These are phyloP conservation scores for Gryon sp. DNA, from an alignment of 1,140 invertebrate species.

Conservation along the genomic window DNA sequence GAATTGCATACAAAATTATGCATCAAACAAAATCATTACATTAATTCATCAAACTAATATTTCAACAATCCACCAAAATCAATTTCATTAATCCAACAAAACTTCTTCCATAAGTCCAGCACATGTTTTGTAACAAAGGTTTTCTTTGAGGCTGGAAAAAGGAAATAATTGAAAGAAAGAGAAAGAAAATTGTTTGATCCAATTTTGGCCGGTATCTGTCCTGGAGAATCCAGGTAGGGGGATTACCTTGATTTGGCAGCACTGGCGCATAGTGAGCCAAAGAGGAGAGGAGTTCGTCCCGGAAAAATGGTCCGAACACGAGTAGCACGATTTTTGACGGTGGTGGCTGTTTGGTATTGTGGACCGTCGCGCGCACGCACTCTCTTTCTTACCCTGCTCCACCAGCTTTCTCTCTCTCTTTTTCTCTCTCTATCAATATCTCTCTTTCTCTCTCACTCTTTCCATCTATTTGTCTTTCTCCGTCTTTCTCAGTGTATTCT, in stretches of 20 bases:
- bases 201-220: too few species aligned
- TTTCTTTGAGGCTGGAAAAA: too few species aligned
- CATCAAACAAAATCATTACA: too few species aligned
- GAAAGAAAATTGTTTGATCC: too few species aligned
- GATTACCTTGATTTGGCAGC: constrained; percentile 18
- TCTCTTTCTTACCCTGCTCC: constrained; percentile 32
- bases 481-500: constrained; percentile 16
- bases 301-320: constrained; percentile 66
- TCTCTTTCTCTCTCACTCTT: constrained; percentile 27
- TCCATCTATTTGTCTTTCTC: constrained; percentile 1
- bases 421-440: constrained; percentile 19
- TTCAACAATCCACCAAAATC: too few species aligned
- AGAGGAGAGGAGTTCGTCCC: constrained; percentile 19
- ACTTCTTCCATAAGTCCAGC: too few species aligned
- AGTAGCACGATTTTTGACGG: constrained; percentile 71
- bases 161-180: too few species aligned
- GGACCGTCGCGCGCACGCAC: constrained; percentile 67
- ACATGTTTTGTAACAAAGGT: too few species aligned
- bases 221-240: constrained; percentile 15
- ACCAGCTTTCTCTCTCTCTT: constrained; percentile 17
- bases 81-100: too few species aligned
- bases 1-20: too few species aligned
- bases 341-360: constrained; percentile 56
- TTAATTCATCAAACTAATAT: too few species aligned
- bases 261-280: too few species aligned